Conservation (phyloP, 2,113 vertebrate species). For the Sander lucioperca region DNA sequence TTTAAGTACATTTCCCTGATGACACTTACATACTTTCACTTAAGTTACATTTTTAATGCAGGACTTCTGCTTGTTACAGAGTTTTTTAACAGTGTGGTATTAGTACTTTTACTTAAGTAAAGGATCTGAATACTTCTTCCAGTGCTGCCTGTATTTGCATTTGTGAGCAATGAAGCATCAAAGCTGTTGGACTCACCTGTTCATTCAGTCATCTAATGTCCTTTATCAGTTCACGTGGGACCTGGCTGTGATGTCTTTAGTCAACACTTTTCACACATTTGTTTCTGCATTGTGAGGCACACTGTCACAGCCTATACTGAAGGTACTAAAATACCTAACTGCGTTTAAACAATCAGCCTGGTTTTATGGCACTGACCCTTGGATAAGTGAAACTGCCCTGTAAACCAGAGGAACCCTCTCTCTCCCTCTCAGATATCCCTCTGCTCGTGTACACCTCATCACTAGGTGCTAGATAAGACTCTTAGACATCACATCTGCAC, state of each 20-base stretch:
- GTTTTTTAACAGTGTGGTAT: too few species aligned
- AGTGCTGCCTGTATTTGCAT: too few species aligned
- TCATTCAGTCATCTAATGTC: too few species aligned
- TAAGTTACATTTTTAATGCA: too few species aligned
- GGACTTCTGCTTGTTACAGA: too few species aligned
- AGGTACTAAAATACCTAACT: not conserved
- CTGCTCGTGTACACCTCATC: not conserved
- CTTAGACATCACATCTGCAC: too few species aligned
- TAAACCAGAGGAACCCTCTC: not conserved
- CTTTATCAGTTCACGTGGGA: not conserved
- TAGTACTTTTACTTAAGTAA: too few species aligned
- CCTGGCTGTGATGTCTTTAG: not conserved
- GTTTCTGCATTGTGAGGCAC: not conserved
- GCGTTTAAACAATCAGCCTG: not conserved
- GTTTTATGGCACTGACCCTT: not conserved
- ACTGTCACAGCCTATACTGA: not conserved
- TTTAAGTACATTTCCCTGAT: too few species aligned
- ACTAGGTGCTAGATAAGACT: too few species aligned
- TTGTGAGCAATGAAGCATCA: too few species aligned
- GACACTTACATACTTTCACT: too few species aligned
- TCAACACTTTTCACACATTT: not conserved
- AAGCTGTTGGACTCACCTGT: not conserved
- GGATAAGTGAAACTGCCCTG: not conserved
- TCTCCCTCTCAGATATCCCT: not conserved
- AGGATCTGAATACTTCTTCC: too few species aligned